phyloP scores from a whole-genome alignment of 2,113 vertebrate species.

The Cebidichthys violaceus region DNA sequence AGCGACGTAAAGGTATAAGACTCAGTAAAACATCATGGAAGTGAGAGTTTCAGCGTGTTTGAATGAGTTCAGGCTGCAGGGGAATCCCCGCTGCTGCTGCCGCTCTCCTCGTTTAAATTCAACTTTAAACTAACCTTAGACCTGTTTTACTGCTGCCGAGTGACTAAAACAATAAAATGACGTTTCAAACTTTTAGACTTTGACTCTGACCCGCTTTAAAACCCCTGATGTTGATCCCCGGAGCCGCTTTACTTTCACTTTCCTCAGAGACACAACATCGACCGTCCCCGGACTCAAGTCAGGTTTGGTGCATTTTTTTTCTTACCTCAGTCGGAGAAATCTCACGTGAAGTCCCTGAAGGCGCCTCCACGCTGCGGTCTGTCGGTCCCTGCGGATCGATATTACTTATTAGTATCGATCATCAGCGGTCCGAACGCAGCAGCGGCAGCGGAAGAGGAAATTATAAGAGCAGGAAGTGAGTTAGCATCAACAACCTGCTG shows the following conservation, averaged over 20 bases:
- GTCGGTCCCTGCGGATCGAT: neutral
- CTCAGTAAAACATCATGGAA: neutral
- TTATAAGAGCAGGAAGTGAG: slow-evolving; percentile 48
- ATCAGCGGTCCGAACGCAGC: neutral
- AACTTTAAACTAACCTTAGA: neutral
- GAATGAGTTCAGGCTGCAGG: neutral
- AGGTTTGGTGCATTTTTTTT: neutral
- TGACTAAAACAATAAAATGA: neutral
- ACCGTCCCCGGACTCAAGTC: neutral
- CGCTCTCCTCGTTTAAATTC: neutral
- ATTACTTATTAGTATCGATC: neutral
- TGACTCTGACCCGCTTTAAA: neutral
- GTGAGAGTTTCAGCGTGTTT: neutral
- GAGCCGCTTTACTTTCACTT: slow-evolving; percentile 51
- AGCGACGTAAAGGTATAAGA: neutral
- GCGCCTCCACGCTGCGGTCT: neutral
- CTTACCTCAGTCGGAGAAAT: neutral
- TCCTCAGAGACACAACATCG: neutral
- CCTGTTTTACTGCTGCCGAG: neutral
- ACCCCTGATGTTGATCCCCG: neutral
- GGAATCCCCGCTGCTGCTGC: slow-evolving; percentile 25
- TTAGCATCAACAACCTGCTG: slow-evolving; percentile 37
- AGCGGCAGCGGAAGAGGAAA: slow-evolving; percentile 29
- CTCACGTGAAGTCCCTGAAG: neutral
- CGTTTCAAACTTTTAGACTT: neutral